phyloP scores from a whole-genome alignment of 2,797 vertebrate species.

The Pogoniulus pusillus region DNA sequence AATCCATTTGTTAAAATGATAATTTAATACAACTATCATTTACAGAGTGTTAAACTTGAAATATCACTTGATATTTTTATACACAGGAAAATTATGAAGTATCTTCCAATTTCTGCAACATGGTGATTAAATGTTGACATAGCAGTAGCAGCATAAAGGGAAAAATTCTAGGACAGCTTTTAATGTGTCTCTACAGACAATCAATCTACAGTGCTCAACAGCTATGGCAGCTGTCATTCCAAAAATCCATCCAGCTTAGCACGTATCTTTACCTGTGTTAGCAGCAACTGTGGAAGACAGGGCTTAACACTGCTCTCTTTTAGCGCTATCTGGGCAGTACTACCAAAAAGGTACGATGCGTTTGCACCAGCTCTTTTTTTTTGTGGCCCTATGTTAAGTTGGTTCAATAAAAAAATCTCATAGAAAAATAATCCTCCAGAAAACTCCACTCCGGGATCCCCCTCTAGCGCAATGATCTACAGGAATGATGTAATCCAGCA shows the following conservation, averaged over 20 bases:
- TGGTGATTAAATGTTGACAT: slow-evolving; percentile 40
- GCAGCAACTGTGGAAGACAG: neutral
- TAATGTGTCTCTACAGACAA: neutral
- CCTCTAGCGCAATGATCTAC: neutral
- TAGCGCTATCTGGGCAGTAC: neutral
- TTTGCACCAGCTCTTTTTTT: neutral
- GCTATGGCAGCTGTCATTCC: slow-evolving; percentile 30
- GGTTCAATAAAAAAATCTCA: neutral
- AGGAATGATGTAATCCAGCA: neutral
- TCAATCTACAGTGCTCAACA: slow-evolving; percentile 36
- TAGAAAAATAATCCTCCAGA: neutral
- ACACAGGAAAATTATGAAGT: neutral
- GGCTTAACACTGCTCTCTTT: neutral
- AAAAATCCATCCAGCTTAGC: slow-evolving; percentile 40
- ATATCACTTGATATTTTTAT: neutral
- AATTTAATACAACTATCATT: slow-evolving; percentile 17
- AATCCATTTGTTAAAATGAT: neutral
- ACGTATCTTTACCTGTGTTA: neutral
- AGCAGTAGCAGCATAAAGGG: neutral
- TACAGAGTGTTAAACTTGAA: neutral
- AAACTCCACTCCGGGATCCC: neutral
- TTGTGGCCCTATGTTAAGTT: neutral
- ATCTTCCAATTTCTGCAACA: slow-evolving; percentile 1
- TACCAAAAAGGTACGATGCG: neutral
- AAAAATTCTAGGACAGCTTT: slow-evolving; percentile 1